A percentile compares a stretch with the other conserved stretches of the same genome.
Evolutionary conservation across 2,113 vertebrate genomes (phyloP).

Genomic region (Xiphias gladius): DNA sequence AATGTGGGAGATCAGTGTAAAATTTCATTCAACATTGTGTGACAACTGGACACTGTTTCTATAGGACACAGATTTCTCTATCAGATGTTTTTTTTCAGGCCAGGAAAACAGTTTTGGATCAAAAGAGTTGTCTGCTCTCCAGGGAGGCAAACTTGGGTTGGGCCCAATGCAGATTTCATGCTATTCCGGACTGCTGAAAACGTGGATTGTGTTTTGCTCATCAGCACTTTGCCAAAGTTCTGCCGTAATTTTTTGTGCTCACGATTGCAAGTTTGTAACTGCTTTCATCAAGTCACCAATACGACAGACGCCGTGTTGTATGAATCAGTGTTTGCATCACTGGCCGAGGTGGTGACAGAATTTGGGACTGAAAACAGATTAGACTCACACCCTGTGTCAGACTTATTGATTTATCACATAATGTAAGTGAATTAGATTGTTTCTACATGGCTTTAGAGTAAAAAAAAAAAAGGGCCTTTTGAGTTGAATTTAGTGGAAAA

Average conservation of each 20-base stretch:
- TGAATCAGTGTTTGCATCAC: slow-evolving; percentile 55
- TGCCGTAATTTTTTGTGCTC: slow-evolving; percentile 37
- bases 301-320: slow-evolving; percentile 30
- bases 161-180: slow-evolving; percentile 58
- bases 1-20: not conserved
- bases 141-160: slow-evolving; percentile 39
- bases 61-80: not conserved
- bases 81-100: slow-evolving; percentile 36
- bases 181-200: slow-evolving; percentile 42
- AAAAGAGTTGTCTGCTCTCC: slow-evolving; percentile 44
- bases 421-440: slow-evolving; percentile 6
- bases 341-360: slow-evolving; percentile 9
- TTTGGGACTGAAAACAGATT: slow-evolving; percentile 25
- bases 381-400: slow-evolving; percentile 13
- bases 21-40: not conserved
- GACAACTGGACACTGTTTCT: not conserved
- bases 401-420: slow-evolving; percentile 19
- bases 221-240: slow-evolving; percentile 45
- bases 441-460: not conserved
- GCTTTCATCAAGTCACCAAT: slow-evolving; percentile 29
- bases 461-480: not conserved
- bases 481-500: not conserved
- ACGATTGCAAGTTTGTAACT: slow-evolving; percentile 45
- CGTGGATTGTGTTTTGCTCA: slow-evolving; percentile 40
- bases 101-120: slow-evolving; percentile 48